Evolutionary conservation across 2,113 vertebrate species (phyloP), one percentile per base, ranked within the genome.

Genomic region (Xyliphius kryptos): DNA sequence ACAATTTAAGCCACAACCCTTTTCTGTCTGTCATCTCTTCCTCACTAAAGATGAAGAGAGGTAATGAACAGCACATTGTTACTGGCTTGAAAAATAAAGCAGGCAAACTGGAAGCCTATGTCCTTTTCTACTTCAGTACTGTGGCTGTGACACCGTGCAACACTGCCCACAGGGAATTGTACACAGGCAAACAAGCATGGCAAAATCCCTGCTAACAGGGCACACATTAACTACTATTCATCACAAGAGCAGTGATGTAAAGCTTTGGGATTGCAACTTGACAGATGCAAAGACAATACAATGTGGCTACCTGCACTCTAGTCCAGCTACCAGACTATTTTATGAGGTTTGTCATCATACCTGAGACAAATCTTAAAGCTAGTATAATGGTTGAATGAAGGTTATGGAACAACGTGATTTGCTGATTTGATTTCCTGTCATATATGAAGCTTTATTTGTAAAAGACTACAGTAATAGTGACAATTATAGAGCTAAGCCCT

Each of bases 161-260:
- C 64, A 62, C 41, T 13, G n/a, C 15, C 70, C 62, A 49, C 51
- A 48, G 51, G 51, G 66, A 60, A 44, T 36, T 41, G 44, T 47
- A 52, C 46, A 32, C 52, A 15, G 26, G 51, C 17, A 54, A 64
- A 61, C 38, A 69, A 41, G 38, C 12, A 13, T 37, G 9, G 65
- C 47, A 32, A 50, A 41, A 53, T 56, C n/a, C 58, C 40, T 46
- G 52, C 47, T 69, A 65, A 61, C 26, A 62, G 51, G 21, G 44
- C 20, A 62, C 43, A 68, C 51, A 49, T 8, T 38, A 49, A 38
- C 46, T 38, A 38, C 46, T 48, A 73, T 66, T 46, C 32, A 41
- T 69, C 62, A 57, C 15, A 14, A 32, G 53, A 54, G 9, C 11
- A 15, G 50, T 66, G 70, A 72, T 66, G 66, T 64, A 60, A 68